phyloP scores from a whole-genome alignment of 2,888 invertebrate species.

The Venusia cambrica region DNA sequence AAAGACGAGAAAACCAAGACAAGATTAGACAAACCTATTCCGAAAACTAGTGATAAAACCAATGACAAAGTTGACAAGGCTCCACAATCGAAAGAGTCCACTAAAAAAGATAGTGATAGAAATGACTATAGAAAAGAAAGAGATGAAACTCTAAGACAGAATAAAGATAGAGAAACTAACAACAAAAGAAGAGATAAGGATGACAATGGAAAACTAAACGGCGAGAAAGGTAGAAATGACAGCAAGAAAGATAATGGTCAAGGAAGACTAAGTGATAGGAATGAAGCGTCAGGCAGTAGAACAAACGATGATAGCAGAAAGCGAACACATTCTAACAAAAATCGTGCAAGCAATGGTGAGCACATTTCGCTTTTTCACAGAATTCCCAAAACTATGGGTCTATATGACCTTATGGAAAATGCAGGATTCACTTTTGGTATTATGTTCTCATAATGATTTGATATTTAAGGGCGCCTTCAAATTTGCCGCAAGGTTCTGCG shows the following conservation, averaged over 20 bases:
- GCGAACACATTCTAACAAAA: constrained; percentile 13
- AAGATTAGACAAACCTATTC: constrained; percentile 8
- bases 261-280: neutral
- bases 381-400: too few species aligned
- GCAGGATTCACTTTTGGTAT: too few species aligned
- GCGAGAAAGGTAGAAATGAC: neutral
- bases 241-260: neutral
- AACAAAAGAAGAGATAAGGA: neutral
- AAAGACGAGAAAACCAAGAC: constrained; percentile 2
- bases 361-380: too few species aligned
- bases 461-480: too few species aligned
- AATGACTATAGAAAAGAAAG: neutral
- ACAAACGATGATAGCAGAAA: constrained; percentile 15
- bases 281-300: neutral
- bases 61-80: constrained; percentile 8
- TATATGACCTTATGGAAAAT: too few species aligned
- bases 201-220: neutral
- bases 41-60: constrained; percentile 14
- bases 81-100: neutral
- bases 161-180: too few species aligned
- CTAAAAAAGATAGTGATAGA: constrained; percentile 1
- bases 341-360: constrained; percentile 3
- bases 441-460: too few species aligned
- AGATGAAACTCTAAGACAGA: too few species aligned
- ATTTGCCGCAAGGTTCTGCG: too few species aligned